Evolutionary conservation across 1,140 invertebrate species (phyloP).

Genomic region (Aphelenchoides fujianensis): DNA sequence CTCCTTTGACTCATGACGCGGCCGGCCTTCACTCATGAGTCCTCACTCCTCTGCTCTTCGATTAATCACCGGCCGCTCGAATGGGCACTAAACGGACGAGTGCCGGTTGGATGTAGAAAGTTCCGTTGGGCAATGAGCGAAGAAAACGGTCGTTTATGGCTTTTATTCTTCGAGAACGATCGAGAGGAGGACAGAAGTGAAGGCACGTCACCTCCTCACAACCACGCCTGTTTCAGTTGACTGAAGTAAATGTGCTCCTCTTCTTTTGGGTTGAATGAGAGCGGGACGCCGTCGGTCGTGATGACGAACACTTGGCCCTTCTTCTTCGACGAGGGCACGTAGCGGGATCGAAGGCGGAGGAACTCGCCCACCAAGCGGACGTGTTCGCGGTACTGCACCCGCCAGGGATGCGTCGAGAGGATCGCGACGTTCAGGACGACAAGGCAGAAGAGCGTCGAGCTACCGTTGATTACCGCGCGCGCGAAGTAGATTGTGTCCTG

Average conservation of each 20-base stretch:
- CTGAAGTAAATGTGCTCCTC: constrained; percentile 5
- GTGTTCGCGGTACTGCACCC: neutral
- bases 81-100: too few relatives aligned
- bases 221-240: neutral
- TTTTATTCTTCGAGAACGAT: too few relatives aligned
- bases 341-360: neutral
- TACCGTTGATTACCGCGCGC: neutral
- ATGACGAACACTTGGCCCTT: neutral
- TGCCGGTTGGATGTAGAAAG: too few relatives aligned
- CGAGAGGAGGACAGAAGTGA: too few relatives aligned
- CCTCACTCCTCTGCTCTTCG: too few relatives aligned
- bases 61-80: too few relatives aligned
- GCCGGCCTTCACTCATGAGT: too few relatives aligned
- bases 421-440: neutral
- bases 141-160: too few relatives aligned
- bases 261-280: neutral
- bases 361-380: neutral
- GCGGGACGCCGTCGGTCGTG: neutral
- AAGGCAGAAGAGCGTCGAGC: neutral
- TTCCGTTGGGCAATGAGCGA: too few relatives aligned
- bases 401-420: neutral
- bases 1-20: too few relatives aligned
- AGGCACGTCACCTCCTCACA: too few relatives aligned
- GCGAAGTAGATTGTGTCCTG: neutral
- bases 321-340: neutral